Evolutionary conservation across 2,797 vertebrate species (phyloP), one percentile per base, ranked within the genome.

Genomic region (Dendrocincla fuliginosa): DNA sequence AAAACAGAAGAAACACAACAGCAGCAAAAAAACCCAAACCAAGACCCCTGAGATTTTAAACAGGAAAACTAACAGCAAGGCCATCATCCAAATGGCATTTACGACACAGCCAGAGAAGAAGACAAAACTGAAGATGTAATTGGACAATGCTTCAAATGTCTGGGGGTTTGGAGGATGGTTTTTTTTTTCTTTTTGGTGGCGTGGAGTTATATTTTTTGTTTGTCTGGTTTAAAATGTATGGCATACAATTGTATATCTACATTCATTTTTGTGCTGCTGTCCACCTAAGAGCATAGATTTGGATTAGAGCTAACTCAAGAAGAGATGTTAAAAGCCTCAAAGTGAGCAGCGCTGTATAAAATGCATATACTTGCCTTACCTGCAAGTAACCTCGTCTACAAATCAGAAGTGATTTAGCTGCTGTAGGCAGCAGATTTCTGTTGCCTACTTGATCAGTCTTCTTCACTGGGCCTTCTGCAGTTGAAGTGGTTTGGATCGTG

Each of bases 21-120:
- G 4, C 28, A 67, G 15, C 39, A 74, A 47, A 5, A 78, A 53
- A 60, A 19, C 0, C 0, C 17, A 69, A 68, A 60, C 13, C 22
- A 67, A 76, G 44, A 74, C 11, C 16, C 24, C 22, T 10, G 10
- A 69, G 27, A 85, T 73, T 89, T 93, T 76, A 63, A 69, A 52
- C 13, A 78, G 16, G n/a, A 85, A 76, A 87, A 65, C 19, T 35
- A 87, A 77, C 4, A 44, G 14, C 11, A 33, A 49, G 25, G 23
- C 37, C n/a, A 39, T 8, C 3, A 14, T 60, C 49, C 52, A 86
- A 70, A 74, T 8, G 19, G 37, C 35, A 70, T 35, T 25, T 59
- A 12, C 53, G 20, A 71, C 32, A 80, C 5, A 76, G 11, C 9
- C 32, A 87, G 53, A 82, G 41, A 71, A 33, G 53, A 83, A 27